Percentiles rank a stretch among this genome's conserved stretches.
phyloP scores from a whole-genome alignment of 2,888 invertebrate genomes.

The Horisme vitalbata region DNA sequence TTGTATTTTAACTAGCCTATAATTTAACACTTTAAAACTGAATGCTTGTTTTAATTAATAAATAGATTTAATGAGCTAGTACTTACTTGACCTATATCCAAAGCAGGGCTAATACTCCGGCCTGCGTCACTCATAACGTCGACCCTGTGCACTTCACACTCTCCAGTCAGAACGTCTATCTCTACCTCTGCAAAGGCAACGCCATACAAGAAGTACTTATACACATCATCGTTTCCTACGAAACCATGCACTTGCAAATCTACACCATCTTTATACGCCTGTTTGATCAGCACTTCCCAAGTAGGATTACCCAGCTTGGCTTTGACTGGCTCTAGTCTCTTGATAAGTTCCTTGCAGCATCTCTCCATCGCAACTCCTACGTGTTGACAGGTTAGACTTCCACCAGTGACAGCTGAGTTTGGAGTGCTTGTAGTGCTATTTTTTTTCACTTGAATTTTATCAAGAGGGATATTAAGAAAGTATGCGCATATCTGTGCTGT shows the following conservation, averaged over 20 bases:
- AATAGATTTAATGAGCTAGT: not conserved
- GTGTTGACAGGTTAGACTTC: constrained; percentile 68
- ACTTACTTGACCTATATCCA: constrained; percentile 85
- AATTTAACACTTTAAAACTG: no score
- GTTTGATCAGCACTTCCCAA: constrained; percentile 74
- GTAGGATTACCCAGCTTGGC: constrained; percentile 50
- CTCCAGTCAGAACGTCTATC: constrained; percentile 88
- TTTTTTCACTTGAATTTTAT: constrained; percentile 85
- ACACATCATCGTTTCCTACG: constrained; percentile 30
- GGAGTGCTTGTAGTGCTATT: constrained; percentile 83
- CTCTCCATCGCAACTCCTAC: constrained; percentile 41
- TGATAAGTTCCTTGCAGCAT: constrained; percentile 35
- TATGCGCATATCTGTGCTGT: constrained; percentile 85
- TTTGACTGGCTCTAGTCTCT: constrained; percentile 37
- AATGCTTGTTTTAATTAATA: no score
- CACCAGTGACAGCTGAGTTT: constrained; percentile 86
- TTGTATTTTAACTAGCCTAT: no score
- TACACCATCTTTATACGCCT: constrained; percentile 59
- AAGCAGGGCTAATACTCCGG: constrained; percentile 83
- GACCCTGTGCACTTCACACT: constrained; percentile 81
- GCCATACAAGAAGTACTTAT: constrained; percentile 70
- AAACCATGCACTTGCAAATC: constrained; percentile 53
- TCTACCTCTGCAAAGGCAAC: constrained; percentile 86
- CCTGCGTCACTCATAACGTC: constrained; percentile 87
- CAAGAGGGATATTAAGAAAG: constrained; percentile 84